Evolutionary conservation across 2,797 vertebrate genomes (phyloP).

Genomic region (Steatocranus sp.): DNA sequence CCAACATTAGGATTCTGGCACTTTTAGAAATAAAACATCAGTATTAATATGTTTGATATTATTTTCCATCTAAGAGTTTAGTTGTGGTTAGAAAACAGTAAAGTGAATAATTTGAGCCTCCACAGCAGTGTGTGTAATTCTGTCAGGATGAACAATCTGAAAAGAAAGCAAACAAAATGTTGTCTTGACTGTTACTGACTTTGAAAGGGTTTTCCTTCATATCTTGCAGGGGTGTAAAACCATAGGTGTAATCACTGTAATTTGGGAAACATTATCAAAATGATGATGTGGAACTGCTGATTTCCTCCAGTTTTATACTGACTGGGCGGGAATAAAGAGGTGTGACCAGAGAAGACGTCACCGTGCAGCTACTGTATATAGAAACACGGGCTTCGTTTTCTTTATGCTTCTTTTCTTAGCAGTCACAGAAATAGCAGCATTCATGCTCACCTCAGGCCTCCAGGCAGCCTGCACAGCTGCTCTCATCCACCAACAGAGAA

Average conservation of each 20-base stretch:
- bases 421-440: conserved; percentile 60
- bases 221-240: not conserved
- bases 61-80: not conserved
- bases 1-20: not conserved
- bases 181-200: not conserved
- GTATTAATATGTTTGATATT: not conserved
- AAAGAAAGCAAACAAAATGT: not conserved
- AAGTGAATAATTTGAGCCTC: not conserved
- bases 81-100: not conserved
- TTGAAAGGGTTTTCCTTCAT: not conserved
- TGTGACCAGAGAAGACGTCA: not conserved
- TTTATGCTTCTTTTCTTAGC: conserved; percentile 34
- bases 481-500: not conserved
- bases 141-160: not conserved
- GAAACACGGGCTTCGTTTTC: not conserved
- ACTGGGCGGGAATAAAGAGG: not conserved
- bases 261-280: fast-evolving
- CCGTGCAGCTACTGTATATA: not conserved
- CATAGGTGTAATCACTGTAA: not conserved
- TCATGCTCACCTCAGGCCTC: not conserved
- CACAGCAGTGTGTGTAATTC: not conserved
- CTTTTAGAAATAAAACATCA: not conserved
- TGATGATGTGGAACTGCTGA: not conserved
- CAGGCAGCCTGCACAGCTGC: not conserved
- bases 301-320: not conserved